Base-by-base conservation (phyloP, 2,797 vertebrate species). In the Ceyx erithaca region DNA sequence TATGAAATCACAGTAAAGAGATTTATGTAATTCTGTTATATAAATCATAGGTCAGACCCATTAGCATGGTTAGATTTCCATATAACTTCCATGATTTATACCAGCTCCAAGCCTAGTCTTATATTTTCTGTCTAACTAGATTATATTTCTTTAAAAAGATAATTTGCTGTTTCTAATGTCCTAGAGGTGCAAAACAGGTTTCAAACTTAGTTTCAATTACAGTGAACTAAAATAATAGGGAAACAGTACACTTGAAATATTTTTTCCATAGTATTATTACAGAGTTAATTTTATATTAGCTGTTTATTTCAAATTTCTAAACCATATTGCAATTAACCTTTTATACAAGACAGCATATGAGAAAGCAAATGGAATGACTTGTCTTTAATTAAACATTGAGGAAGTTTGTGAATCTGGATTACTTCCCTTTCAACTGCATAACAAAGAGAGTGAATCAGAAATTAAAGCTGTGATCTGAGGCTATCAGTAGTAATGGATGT, bases 101-200 rank as follows among this genome's bases (percentile, higher is more conserved):
- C 6, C 18, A 31, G 10, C 64, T 69, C 16, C 55, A 26, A 83
- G 8, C 3, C 7, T 26, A 25, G 49, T 51, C 48, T 55, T 35
- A 2, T 17, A 43, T 83, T 85, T 77, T 73, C 30, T 55, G 7
- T 30, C 15, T 70, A 23, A 51, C 14, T 15, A n/a, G 9, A 4
- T 43, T 17, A 49, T 46, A 54, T 40, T 30, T 93, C 77, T 70
- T 80, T 25, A 12, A 46, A 90, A 85, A 85, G 58, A 21, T 21
- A 35, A n/a, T 52, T 51, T 63, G 23, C 62, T 71, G 18, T 31
- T 93, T 92, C 30, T 14, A 35, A 16, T 45, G 16, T 26, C 35
- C 6, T 83, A 48, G 35, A 68, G 16, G 28, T 83, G 19, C 4
- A 40, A 67, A 63, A 1, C 6, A 52, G 6, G 6, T 88, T 95